phyloP scores from a whole-genome alignment of 64 coral and sea anemone genomes.

The Catalaphyllia jardinei region DNA sequence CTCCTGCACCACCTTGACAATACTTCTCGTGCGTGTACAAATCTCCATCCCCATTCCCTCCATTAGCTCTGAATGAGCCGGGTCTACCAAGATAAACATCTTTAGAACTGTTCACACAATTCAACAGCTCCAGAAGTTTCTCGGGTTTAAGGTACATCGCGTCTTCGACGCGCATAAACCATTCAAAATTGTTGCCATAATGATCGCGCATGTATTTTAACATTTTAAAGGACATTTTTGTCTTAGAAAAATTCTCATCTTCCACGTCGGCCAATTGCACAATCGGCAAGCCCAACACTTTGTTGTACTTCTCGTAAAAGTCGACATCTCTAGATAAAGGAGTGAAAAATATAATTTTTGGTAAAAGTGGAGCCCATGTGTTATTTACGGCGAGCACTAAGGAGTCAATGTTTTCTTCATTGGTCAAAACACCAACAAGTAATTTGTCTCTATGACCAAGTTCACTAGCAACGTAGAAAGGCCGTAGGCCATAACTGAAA shows the following conservation, averaged over 20 bases:
- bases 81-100: slow-evolving; percentile 89
- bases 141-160: slow-evolving; percentile 82
- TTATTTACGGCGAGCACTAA: slow-evolving; percentile 92
- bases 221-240: slow-evolving; percentile 95
- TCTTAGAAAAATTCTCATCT: slow-evolving; percentile 77
- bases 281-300: slow-evolving; percentile 83
- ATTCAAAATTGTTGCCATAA: slow-evolving; percentile 88
- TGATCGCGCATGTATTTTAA: slow-evolving; percentile 97
- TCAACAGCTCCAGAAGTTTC: slow-evolving; percentile 86
- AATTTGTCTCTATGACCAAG: slow-evolving; percentile 91
- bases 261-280: slow-evolving; percentile 83
- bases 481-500: slow-evolving; percentile 82
- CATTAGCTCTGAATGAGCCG: slow-evolving; percentile 31
- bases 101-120: slow-evolving; percentile 86
- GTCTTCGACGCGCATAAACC: slow-evolving; percentile 94
- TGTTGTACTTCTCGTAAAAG: slow-evolving; percentile 94
- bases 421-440: slow-evolving; percentile 84
- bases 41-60: slow-evolving; percentile 11
- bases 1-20: slow-evolving; percentile 77
- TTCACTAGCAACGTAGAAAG: slow-evolving; percentile 96
- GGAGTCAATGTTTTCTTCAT: slow-evolving; percentile 85
- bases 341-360: slow-evolving; percentile 88
- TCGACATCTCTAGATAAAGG: slow-evolving; percentile 89
- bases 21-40: slow-evolving; percentile 84
- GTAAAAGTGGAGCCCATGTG: slow-evolving; percentile 87